Conservation (phyloP, 2,113 vertebrate genomes). For the Vidua chalybeata region DNA sequence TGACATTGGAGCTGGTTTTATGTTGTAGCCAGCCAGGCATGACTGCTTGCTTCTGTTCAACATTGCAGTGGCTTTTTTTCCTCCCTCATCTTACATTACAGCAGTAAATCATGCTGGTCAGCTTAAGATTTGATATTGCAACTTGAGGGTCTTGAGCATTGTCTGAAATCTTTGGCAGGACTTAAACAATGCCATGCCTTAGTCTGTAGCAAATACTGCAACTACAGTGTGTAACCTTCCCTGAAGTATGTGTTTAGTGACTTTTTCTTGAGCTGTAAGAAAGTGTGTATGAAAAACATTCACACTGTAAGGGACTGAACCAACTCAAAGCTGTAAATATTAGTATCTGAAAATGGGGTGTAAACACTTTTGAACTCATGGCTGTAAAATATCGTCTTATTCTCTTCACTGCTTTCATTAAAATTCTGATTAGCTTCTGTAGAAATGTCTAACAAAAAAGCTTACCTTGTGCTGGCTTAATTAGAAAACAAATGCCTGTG, state of each 20-base stretch:
- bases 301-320: background rate
- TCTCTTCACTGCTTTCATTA: background rate
- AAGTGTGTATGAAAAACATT: background rate
- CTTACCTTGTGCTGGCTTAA: background rate
- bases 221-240: background rate
- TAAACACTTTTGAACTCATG: background rate
- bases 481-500: background rate
- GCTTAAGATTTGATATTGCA: background rate
- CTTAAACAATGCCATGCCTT: background rate
- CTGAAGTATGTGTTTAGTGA: background rate
- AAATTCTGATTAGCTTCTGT: background rate
- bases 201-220: background rate
- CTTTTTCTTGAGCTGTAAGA: background rate
- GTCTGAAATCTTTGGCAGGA: background rate
- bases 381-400: background rate
- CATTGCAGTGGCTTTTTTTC: background rate
- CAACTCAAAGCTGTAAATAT: background rate
- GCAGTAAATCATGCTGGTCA: background rate
- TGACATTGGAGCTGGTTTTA: background rate
- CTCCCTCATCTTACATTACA: background rate
- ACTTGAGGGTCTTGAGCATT: background rate
- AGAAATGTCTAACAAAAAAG: background rate
- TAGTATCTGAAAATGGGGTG: background rate
- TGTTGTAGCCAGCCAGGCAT: background rate
- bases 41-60: background rate